phyloP scores from a whole-genome alignment of 2,888 invertebrate genomes.

The Drosophila vallismaia region DNA sequence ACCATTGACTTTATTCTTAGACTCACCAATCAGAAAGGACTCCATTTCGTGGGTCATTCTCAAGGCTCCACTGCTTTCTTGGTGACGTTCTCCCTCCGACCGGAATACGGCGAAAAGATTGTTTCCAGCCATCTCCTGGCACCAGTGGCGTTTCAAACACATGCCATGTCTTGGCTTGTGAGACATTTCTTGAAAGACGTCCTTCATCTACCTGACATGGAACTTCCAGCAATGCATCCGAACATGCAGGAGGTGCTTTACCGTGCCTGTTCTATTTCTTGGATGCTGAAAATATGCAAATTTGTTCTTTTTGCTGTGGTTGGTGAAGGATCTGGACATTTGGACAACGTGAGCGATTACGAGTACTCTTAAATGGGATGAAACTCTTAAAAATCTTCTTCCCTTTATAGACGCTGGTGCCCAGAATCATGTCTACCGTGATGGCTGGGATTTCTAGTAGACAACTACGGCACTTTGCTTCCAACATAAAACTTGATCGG shows the following conservation, averaged over 20 bases:
- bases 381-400: background rate
- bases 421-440: background rate
- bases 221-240: constrained; percentile 1
- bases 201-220: background rate
- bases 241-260: constrained; percentile 7
- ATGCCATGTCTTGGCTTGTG: constrained; percentile 52
- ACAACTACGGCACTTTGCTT: constrained; percentile 70
- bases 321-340: background rate
- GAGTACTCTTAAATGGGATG: background rate
- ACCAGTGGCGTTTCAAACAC: constrained; percentile 84
- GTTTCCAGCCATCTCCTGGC: constrained; percentile 84
- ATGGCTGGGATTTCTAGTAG: constrained; percentile 55
- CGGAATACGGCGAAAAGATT: constrained; percentile 85
- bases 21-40: constrained; percentile 82
- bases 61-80: constrained; percentile 85
- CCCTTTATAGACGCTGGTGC: constrained; percentile 2
- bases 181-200: background rate
- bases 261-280: background rate
- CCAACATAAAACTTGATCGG: constrained; percentile 59
- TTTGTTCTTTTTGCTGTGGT: background rate
- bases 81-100: constrained; percentile 86
- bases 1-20: constrained; percentile 89
- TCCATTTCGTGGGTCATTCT: constrained; percentile 88
- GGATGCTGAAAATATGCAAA: background rate
- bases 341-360: background rate